These are phyloP conservation scores for Acanthornis magna DNA, from an alignment of 2,797 vertebrate species.

Conservation along the genomic window DNA sequence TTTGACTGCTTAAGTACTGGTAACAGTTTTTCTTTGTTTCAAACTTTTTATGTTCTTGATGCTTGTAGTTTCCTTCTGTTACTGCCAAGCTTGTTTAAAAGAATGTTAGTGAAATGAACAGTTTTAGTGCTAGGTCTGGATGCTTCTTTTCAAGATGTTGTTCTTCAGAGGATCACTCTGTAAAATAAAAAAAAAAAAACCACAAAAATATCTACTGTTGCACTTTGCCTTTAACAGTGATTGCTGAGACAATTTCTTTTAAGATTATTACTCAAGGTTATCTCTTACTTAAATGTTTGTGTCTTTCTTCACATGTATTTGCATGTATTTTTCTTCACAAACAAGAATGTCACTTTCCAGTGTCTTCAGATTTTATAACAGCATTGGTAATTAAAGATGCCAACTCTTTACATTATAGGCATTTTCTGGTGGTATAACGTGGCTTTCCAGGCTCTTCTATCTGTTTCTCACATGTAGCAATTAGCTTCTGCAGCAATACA, in stretches of 20 bases:
- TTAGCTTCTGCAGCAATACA: not conserved
- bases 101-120: not conserved
- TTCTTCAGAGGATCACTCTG: not conserved
- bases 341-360: not conserved
- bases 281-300: not conserved
- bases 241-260: not conserved
- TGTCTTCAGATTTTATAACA: not conserved
- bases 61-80: not conserved
- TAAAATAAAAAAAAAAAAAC: not conserved
- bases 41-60: not conserved
- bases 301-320: not conserved
- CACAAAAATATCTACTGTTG: not conserved
- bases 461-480: not conserved
- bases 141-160: not conserved
- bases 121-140: not conserved
- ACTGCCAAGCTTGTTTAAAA: not conserved
- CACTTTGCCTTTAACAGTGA: not conserved
- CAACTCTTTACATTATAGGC: not conserved
- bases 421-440: not conserved
- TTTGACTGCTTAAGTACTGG: not conserved
- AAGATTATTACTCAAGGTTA: not conserved
- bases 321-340: not conserved
- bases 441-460: not conserved
- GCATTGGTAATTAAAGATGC: not conserved
- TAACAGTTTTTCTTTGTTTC: not conserved